A percentile compares a stretch with the other conserved stretches of the same genome.
These are phyloP conservation scores for Hymenopus coronatus DNA, from an alignment of 2,888 invertebrate species.

Conservation along the genomic window DNA sequence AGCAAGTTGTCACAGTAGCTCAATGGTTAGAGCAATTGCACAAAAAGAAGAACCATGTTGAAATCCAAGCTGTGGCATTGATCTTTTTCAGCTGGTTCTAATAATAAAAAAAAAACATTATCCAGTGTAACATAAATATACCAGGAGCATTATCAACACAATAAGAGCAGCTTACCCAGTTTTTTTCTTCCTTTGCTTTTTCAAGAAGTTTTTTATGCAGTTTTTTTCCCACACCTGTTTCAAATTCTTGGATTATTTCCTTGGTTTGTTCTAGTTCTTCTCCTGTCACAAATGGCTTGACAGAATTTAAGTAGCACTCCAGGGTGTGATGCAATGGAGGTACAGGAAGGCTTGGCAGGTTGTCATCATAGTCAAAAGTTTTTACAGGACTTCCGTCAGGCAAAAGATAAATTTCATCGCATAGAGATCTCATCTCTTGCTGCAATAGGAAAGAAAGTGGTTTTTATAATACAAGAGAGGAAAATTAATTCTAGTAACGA, in stretches of 20 bases:
- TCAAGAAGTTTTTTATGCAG: slow-evolving; percentile 44
- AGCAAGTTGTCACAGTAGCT: no score
- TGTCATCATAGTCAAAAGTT: slow-evolving; percentile 54
- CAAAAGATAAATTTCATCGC: slow-evolving; percentile 9
- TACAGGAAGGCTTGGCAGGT: slow-evolving; percentile 53
- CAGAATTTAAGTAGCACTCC: slow-evolving; percentile 52
- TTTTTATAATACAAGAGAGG: not conserved
- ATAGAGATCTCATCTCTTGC: not conserved
- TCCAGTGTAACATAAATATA: no score
- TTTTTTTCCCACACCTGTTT: slow-evolving; percentile 49
- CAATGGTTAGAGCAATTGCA: no score
- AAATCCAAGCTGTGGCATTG: no score
- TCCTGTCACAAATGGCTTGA: slow-evolving; percentile 49
- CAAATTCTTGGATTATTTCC: slow-evolving; percentile 50
- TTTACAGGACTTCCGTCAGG: slow-evolving; percentile 15
- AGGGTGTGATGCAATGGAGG: slow-evolving; percentile 54
- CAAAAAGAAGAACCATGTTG: no score
- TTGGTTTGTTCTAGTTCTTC: slow-evolving; percentile 49
- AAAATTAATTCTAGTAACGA: no score
- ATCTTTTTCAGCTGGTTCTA: no score
- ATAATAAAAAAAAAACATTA: no score
- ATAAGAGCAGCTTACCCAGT: not conserved
- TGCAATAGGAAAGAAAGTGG: not conserved
- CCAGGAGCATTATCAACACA: no score
- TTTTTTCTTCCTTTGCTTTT: not conserved